phyloP scores from a whole-genome alignment of 2,888 invertebrate species.

The Hyalella azteca region DNA sequence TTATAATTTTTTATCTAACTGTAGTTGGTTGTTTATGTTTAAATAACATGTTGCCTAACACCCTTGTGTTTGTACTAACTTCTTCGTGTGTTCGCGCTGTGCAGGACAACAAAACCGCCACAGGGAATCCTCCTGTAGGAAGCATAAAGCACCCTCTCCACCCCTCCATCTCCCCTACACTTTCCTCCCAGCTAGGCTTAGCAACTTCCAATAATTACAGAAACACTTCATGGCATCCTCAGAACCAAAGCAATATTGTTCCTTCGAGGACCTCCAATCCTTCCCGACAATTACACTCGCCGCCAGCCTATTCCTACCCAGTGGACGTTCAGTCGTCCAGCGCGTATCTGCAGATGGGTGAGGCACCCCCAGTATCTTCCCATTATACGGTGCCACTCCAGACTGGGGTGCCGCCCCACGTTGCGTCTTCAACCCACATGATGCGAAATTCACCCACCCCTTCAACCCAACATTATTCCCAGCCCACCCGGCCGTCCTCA shows the following conservation, averaged over 20 bases:
- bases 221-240: neutral
- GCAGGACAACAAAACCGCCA: conserved; percentile 46
- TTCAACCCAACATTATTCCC: conserved; percentile 17
- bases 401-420: neutral
- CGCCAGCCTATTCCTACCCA: conserved; percentile 10
- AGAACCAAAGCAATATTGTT: conserved; percentile 12
- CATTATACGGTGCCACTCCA: conserved; percentile 9
- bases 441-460: neutral
- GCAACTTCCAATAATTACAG: conserved; percentile 22
- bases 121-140: neutral
- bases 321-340: conserved; percentile 7
- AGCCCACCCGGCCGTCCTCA: neutral
- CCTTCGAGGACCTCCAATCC: neutral
- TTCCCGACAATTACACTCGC: neutral
- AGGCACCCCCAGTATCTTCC: neutral
- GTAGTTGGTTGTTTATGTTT: neutral
- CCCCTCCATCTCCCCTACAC: conserved; percentile 49
- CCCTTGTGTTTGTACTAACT: conserved; percentile 2
- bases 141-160: conserved; percentile 43
- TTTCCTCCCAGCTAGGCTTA: conserved; percentile 46
- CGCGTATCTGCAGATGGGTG: conserved; percentile 7
- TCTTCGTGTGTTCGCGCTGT: conserved; percentile 43
- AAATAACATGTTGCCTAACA: neutral
- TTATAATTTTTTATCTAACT: neutral
- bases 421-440: neutral